Percentiles rank a stretch among this genome's conserved stretches.
These are phyloP conservation scores for Drosophila rellima DNA, from an alignment of 2,888 invertebrate species.

Conservation along the genomic window DNA sequence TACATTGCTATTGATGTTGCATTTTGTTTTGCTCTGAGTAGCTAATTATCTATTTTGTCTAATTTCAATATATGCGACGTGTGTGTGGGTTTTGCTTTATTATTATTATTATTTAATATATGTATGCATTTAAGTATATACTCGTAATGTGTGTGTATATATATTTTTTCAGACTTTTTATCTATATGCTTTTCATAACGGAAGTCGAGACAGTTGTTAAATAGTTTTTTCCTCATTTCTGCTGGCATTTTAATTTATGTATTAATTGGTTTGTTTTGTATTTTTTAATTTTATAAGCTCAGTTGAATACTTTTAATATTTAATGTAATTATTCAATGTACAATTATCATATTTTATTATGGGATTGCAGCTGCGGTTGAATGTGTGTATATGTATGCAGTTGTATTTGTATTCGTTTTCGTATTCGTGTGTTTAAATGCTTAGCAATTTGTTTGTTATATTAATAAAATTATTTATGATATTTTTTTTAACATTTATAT, in stretches of 20 bases:
- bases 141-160: conserved; percentile 45
- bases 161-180: conserved; percentile 73
- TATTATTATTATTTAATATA: conserved; percentile 28
- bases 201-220: conserved; percentile 77
- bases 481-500: conserved; percentile 66
- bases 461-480: conserved; percentile 68
- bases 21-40: conserved; percentile 13
- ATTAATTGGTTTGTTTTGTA: conserved; percentile 25
- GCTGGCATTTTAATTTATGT: conserved; percentile 46
- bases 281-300: conserved; percentile 74
- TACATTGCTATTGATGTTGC: conserved; percentile 2
- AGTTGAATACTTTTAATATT: conserved; percentile 75
- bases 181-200: conserved; percentile 72
- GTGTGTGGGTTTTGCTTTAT: conserved; percentile 19
- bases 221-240: conserved; percentile 51
- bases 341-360: conserved; percentile 59
- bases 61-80: conserved; percentile 22
- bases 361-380: conserved; percentile 35
- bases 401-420: conserved; percentile 12
- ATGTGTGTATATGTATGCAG: conserved; percentile 26
- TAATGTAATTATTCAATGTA: conserved; percentile 60
- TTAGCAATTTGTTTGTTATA: conserved; percentile 46
- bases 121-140: conserved; percentile 44
- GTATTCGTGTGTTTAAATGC: conserved; percentile 53
- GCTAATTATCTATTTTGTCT: conserved; percentile 10